Percentiles rank a stretch among this genome's conserved stretches.
Evolutionary conservation across 2,797 vertebrate genomes (phyloP).

Genomic region (Sylvilagus floridanus): DNA sequence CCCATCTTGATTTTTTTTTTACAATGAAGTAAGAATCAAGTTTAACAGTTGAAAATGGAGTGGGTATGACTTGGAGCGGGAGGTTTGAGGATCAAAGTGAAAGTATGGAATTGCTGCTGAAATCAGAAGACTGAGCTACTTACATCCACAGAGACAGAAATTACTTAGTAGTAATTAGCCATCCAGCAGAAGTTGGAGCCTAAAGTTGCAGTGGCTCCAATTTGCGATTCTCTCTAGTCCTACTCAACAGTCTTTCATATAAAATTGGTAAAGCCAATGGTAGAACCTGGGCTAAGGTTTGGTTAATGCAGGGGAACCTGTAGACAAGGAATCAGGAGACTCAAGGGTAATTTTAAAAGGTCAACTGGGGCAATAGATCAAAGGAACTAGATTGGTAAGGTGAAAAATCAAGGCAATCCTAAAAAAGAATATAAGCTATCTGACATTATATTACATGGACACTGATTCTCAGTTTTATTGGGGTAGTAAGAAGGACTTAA

Average conservation of each 20-base stretch:
- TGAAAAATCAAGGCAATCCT: conserved; percentile 9
- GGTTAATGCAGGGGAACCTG: background rate
- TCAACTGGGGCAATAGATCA: background rate
- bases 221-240: background rate
- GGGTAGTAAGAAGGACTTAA: conserved; percentile 1
- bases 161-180: background rate
- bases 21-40: background rate
- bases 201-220: background rate
- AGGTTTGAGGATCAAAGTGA: background rate
- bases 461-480: conserved; percentile 26
- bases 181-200: background rate
- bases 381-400: conserved; percentile 1
- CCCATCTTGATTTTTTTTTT: background rate
- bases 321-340: conserved; percentile 16
- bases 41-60: conserved; percentile 45
- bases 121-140: conserved; percentile 28
- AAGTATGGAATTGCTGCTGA: conserved; percentile 17
- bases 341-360: conserved; percentile 2
- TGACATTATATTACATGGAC: background rate
- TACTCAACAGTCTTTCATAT: background rate
- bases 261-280: background rate
- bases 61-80: background rate
- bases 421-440: conserved; percentile 5
- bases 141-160: background rate
- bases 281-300: background rate